phyloP scores from a whole-genome alignment of 2,888 invertebrate species.

The Melangyna quadrimaculata region DNA sequence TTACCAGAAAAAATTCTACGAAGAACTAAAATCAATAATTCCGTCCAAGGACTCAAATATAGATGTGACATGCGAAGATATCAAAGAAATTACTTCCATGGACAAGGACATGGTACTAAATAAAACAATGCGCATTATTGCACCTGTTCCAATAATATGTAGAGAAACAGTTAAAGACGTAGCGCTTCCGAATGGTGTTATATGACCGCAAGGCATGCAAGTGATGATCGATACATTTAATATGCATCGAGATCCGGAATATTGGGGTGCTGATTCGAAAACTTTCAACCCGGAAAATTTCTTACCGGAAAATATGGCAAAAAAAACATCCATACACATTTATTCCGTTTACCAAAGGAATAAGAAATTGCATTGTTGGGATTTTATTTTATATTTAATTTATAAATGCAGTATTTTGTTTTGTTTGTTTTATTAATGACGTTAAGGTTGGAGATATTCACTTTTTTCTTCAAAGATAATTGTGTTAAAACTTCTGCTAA shows the following conservation, averaged over 20 bases:
- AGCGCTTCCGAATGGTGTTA: slow-evolving; percentile 75
- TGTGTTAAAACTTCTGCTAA: slow-evolving; percentile 76
- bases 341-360: slow-evolving; percentile 79
- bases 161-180: slow-evolving; percentile 75
- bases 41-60: slow-evolving; percentile 72
- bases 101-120: slow-evolving; percentile 78
- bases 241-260: slow-evolving; percentile 77
- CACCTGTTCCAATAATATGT: slow-evolving; percentile 77
- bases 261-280: slow-evolving; percentile 79
- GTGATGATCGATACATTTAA: slow-evolving; percentile 77
- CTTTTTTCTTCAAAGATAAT: slow-evolving; percentile 77
- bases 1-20: slow-evolving; percentile 74
- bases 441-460: slow-evolving; percentile 78
- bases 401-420: neutral
- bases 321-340: slow-evolving; percentile 78
- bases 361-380: slow-evolving; percentile 78
- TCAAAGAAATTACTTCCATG: slow-evolving; percentile 77
- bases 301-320: slow-evolving; percentile 76
- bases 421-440: neutral
- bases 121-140: slow-evolving; percentile 78
- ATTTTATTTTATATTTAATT: neutral
- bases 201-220: slow-evolving; percentile 77
- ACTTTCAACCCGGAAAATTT: slow-evolving; percentile 79
- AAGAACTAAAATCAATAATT: slow-evolving; percentile 76
- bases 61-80: slow-evolving; percentile 76